Base-by-base conservation (phyloP, 2,797 vertebrate genomes). In the Argyrosomus regius region DNA sequence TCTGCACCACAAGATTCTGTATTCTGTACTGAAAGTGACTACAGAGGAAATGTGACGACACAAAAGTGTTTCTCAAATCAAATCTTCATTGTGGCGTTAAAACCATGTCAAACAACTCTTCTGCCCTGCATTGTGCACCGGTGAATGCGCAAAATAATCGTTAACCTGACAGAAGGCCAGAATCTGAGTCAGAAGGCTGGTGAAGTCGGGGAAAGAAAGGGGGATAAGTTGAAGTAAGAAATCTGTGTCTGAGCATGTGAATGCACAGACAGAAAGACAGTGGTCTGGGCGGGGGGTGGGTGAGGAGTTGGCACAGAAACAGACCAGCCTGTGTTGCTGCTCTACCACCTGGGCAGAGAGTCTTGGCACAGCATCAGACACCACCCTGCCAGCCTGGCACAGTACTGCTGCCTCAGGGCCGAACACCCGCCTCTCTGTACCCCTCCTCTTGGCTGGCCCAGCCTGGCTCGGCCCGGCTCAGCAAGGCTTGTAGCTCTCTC, bases 261-360 rank as follows among this genome's bases (percentile, higher is more conserved):
- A 80, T 60, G 76, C 69, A 74, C 72, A 81, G 77, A 73, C 75
- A 80, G 77, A 76, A 77, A 88, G 86, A 82, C 78, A 82, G 91
- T 77, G 86, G 89, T 86, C 87, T 75, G 77, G 81, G 70, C 2
- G 57, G 78, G 84, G 75, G 87, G 81, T 70, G 81, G 72, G 49
- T 74, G 82, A 67, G 73, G 80, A 89, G 73, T 89, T 95, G 94
- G 95, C 92, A 92, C 79, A 81, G 89, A 92, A 94, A 96, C 94
- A 95, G 90, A 90, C 86, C 89, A 92, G 91, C 85, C 94, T 94
- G 93, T 95, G 94, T 94, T 94, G 92, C 89, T 90, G 89, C 91
- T 92, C 92, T 80, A 90, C 93, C 95, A 95, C 95, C 95, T 95
- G 94, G 93, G 92, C 90, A 92, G 93, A 86, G 86, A 89, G 79